These are phyloP conservation scores for Drosophila subobscura DNA, from an alignment of 1,140 invertebrate genomes.

Conservation along the genomic window DNA sequence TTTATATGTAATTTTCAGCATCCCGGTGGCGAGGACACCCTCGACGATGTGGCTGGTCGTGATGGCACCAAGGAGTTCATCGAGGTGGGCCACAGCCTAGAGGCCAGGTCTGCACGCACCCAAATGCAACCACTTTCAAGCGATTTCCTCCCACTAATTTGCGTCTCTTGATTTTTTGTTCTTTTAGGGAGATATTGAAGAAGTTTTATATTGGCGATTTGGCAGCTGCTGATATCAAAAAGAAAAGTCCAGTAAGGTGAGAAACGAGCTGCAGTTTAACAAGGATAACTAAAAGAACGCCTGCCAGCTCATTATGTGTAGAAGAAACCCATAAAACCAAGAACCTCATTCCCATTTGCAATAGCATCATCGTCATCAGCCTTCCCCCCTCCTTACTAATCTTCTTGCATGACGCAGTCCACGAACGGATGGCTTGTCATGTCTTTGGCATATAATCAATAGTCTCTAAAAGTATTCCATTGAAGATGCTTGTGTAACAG, in stretches of 20 bases:
- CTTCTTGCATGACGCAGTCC: no score
- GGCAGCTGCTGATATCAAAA: slow-evolving; percentile 72
- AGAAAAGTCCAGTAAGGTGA: slow-evolving; percentile 63
- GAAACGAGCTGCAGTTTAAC: slow-evolving; percentile 1
- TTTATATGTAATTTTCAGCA: slow-evolving; percentile 85
- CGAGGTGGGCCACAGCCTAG: slow-evolving; percentile 93
- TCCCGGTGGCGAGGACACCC: slow-evolving; percentile 93
- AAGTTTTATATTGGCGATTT: slow-evolving; percentile 93
- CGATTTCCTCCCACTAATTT: neutral
- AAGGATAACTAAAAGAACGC: no score
- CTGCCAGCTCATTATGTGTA: neutral
- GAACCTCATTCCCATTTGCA: no score
- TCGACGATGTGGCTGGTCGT: slow-evolving; percentile 90
- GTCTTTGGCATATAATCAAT: no score
- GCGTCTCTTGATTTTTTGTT: neutral
- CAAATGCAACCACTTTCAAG: slow-evolving; percentile 1
- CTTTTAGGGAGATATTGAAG: slow-evolving; percentile 90
- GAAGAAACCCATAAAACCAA: no score
- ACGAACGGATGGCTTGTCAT: no score
- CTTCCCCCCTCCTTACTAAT: no score
- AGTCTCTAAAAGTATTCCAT: no score
- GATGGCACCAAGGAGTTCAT: slow-evolving; percentile 92
- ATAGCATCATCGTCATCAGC: no score
- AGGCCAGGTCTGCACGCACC: slow-evolving; percentile 86
- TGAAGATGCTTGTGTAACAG: no score